Evolutionary conservation across 2,797 vertebrate genomes (phyloP).

Genomic region (Chlorospingus flavigularis): DNA sequence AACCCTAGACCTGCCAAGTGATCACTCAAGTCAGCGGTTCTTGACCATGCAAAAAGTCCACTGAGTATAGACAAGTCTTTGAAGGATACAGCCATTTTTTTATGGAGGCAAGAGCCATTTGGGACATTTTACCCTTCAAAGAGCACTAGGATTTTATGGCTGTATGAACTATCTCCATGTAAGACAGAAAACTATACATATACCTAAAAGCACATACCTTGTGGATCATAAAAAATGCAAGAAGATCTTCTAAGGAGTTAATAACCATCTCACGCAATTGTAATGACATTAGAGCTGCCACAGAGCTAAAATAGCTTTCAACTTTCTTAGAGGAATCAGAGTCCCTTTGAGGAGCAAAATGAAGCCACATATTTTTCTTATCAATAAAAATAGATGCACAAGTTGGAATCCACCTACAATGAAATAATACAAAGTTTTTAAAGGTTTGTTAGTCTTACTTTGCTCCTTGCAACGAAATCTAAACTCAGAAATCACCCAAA

Average conservation of each 20-base stretch:
- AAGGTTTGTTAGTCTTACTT: neutral
- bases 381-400: conserved; percentile 81
- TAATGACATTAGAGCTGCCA: conserved; percentile 86
- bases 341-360: conserved; percentile 74
- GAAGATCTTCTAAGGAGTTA: conserved; percentile 85
- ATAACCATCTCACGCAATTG: conserved; percentile 87
- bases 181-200: neutral
- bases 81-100: neutral
- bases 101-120: neutral
- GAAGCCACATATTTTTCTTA: conserved; percentile 76
- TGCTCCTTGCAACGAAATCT: neutral
- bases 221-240: conserved; percentile 83
- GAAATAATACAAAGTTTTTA: neutral
- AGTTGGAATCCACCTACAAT: conserved; percentile 85
- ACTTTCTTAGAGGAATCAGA: conserved; percentile 60
- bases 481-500: neutral
- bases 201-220: conserved; percentile 73
- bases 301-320: conserved; percentile 83
- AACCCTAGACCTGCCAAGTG: neutral
- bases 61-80: neutral
- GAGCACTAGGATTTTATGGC: neutral
- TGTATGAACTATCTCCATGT: neutral
- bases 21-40: neutral
- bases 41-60: neutral
- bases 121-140: neutral